Base-by-base conservation (phyloP, 2,888 invertebrate species). In the Rapana venosa region DNA sequence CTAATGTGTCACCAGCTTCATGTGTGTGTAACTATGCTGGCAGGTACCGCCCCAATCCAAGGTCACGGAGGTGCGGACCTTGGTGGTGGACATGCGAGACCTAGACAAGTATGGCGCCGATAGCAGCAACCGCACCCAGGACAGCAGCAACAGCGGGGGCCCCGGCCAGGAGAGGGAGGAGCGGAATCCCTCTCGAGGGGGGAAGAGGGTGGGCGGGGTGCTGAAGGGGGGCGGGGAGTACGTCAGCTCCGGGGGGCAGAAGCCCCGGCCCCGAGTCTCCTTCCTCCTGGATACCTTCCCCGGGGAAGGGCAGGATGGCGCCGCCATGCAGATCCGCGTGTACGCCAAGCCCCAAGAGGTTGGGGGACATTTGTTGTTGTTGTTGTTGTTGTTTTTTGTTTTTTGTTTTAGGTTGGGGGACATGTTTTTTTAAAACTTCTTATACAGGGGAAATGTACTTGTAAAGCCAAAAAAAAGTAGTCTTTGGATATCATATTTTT, bases 71-170 rank as follows among this genome's bases (percentile, higher is more conserved):
- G 70, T 87, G 1, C 47, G 70, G 15, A 87, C 87, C 35, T 26
- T 87, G 66, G 87, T 87, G 56, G 87, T 87, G 36, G 87, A 87
- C 70, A 87, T 87, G 87, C 6, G 87, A 70, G 87, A 87, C 35
- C 35, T 87, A 70, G 66, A 35, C 66, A 87, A 87, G 15, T 35
- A n/a, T 61, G 58, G 36, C 66, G 66, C 66, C 70, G 66, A 35
- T 35, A 66, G 66, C 66, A 70, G 35, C 66, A 70, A 35, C 70
- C n/a, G 87, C 4, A 87, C 87, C 17, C 30, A 36, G 56, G 87
- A 87, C 66, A 66, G 66, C 66, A 86, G 35, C 61, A 56, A 26
- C 84, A 13, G 56, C 35, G 6, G 11, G n/a, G 47, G 56, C 26
- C 17, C 17, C 30, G n/a, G 8, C 47, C 4, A 6, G 26, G 47